Evolutionary conservation across 2,797 vertebrate species (phyloP), one percentile per base, ranked within the genome.

Genomic region (Cichlasoma orientale): DNA sequence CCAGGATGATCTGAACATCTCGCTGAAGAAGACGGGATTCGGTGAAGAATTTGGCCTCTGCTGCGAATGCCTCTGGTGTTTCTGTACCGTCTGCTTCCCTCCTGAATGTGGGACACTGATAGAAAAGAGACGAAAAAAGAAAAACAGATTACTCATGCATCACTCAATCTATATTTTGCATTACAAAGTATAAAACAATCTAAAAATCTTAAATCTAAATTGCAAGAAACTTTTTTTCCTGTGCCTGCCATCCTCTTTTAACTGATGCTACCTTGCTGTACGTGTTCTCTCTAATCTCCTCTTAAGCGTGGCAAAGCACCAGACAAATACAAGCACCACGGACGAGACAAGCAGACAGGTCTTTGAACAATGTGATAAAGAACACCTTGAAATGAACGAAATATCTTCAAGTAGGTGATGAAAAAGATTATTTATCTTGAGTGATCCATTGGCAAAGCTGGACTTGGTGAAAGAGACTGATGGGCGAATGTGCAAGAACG

Each of bases 21-120:
- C 98, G 95, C 93, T 99, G 98, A 56, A 99, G 96, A 69, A 99
- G 95, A 56, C 98, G 95, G 0, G 98, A 99, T 87, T 99, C 98
- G 0, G 98, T 99, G 94, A 99, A 99, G 93, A 99, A 99, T 85
- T 98, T 99, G 78, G 98, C 98, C 88, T 99, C 98, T 0, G 98
- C 98, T 1, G 98, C 98, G 3, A 99, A 99, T 0, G 98, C 78
- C 89, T 99, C 98, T 0, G 97, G 97, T 0, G 94, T 95, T 87
- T 99, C 98, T 0, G 94, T 85, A 18, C 97, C 95, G 0, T 99
- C 98, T 0, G 96, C 92, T 92, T 99, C 98, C 38, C 98, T 92
- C 80, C 96, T 98, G 91, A 99, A 98, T 0, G 96, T 96, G 57
- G 98, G 98, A 83, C 98, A 99, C 98, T 99, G 83, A 25, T 0